Evolutionary conservation across 2,888 invertebrate species (phyloP).

Genomic region (Pterostichus madidus): DNA sequence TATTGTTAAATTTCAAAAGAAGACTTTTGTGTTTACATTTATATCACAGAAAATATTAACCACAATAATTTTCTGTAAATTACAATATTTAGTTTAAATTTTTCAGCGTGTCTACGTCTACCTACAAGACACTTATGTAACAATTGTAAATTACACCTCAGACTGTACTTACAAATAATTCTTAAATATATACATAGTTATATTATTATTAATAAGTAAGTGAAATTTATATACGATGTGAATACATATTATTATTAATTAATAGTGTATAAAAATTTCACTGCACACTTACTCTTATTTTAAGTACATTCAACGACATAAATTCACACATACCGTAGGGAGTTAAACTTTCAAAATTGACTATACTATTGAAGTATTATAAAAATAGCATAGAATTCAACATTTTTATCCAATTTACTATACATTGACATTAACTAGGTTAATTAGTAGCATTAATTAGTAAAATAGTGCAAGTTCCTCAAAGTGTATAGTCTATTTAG

Average conservation of each 20-base stretch:
- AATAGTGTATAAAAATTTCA: no score
- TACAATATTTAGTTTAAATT: not conserved
- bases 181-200: conserved; percentile 23
- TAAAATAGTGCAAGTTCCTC: not conserved
- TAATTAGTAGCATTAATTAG: not conserved
- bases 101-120: no score
- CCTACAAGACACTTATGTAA: not conserved
- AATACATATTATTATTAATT: no score
- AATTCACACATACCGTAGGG: conserved; percentile 19
- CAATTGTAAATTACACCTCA: conserved; percentile 4
- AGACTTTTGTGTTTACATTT: not conserved
- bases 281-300: not conserved
- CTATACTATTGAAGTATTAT: conserved; percentile 20
- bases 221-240: not conserved
- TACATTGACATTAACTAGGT: no score
- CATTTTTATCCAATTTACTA: not conserved
- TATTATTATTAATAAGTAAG: not conserved
- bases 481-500: not conserved
- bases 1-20: not conserved
- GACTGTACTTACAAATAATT: conserved; percentile 40
- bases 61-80: not conserved
- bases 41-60: not conserved
- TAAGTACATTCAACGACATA: conserved; percentile 5
- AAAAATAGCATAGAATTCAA: conserved; percentile 17
- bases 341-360: conserved; percentile 5